A percentile compares a stretch with the other conserved stretches of the same genome.
phyloP scores from a whole-genome alignment of 92 coral and sea anemone species.

The Anthopleura xanthogrammica region DNA sequence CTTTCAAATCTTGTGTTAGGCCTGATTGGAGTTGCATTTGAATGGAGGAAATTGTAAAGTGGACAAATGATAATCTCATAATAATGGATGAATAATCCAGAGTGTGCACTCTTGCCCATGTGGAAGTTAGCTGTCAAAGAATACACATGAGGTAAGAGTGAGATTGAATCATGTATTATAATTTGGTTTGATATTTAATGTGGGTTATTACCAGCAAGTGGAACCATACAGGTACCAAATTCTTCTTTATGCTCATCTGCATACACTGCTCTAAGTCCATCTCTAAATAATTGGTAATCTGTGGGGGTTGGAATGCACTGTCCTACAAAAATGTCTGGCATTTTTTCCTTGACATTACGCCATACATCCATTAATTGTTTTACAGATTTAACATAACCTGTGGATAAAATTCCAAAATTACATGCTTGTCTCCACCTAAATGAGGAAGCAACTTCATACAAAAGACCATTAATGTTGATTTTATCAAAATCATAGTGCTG shows the following conservation, averaged over 20 bases:
- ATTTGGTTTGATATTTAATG: not conserved
- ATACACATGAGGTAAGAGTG: not conserved
- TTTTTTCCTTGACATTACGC: no score
- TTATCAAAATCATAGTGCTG: no score
- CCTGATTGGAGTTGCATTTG: slow-evolving; percentile 34
- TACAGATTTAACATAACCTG: no score
- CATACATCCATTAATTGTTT: no score
- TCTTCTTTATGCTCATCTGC: not conserved
- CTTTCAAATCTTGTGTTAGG: slow-evolving; percentile 48
- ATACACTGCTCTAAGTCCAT: not conserved
- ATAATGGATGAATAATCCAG: slow-evolving; percentile 34
- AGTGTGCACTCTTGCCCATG: slow-evolving; percentile 38
- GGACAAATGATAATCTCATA: slow-evolving; percentile 32
- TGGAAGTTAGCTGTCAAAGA: slow-evolving; percentile 36
- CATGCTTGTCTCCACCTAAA: no score
- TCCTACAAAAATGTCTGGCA: no score
- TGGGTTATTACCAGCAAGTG: not conserved
- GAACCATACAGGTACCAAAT: not conserved
- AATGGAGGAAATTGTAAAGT: slow-evolving; percentile 18
- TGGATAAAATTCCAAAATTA: no score
- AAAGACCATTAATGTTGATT: no score
- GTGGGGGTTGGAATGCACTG: no score
- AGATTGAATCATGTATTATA: slow-evolving; percentile 5
- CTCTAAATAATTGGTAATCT: no score
- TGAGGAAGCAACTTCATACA: no score